Conservation (phyloP, 2,797 vertebrate species). For the Arrhamphus sclerolepis region DNA sequence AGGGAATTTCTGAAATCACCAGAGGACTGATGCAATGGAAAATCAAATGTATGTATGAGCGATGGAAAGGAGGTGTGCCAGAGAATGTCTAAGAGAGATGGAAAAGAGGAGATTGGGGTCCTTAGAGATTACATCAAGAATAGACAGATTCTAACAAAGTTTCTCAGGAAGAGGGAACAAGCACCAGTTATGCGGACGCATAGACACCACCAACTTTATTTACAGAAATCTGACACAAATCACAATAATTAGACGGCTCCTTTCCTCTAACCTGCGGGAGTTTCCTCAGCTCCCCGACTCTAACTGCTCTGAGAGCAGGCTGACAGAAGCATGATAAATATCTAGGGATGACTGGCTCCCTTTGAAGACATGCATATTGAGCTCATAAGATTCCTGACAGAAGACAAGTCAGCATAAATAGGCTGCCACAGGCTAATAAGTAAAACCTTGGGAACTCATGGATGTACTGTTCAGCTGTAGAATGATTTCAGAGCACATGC, state of each 20-base stretch:
- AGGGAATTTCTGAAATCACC: conserved; percentile 57
- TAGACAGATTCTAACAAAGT: conserved; percentile 45
- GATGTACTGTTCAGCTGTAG: conserved; percentile 10
- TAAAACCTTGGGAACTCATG: conserved; percentile 37
- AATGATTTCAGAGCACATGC: conserved; percentile 13
- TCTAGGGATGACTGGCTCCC: conserved; percentile 51
- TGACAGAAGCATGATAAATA: conserved; percentile 51
- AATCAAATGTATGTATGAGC: conserved; percentile 54
- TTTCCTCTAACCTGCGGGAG: conserved; percentile 52
- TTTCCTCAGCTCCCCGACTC: conserved; percentile 40
- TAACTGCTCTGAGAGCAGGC: conserved; percentile 32
- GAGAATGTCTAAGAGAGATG: conserved; percentile 20
- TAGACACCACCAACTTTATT: conserved; percentile 61
- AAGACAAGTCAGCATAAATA: conserved; percentile 59
- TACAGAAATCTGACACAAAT: conserved; percentile 60
- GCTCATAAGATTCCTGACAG: conserved; percentile 44
- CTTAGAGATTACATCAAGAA: conserved; percentile 64
- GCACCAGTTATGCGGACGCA: conserved; percentile 41
- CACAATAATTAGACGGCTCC: conserved; percentile 64
- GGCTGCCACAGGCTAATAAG: conserved; percentile 33
- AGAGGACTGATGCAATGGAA: conserved; percentile 46
- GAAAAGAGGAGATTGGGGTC: conserved; percentile 39
- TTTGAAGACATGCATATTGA: conserved; percentile 59
- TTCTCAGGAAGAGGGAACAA: conserved; percentile 52
- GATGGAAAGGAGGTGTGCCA: conserved; percentile 40